Conservation (phyloP, 2,113 vertebrate genomes). For the Ameiurus melas region DNA sequence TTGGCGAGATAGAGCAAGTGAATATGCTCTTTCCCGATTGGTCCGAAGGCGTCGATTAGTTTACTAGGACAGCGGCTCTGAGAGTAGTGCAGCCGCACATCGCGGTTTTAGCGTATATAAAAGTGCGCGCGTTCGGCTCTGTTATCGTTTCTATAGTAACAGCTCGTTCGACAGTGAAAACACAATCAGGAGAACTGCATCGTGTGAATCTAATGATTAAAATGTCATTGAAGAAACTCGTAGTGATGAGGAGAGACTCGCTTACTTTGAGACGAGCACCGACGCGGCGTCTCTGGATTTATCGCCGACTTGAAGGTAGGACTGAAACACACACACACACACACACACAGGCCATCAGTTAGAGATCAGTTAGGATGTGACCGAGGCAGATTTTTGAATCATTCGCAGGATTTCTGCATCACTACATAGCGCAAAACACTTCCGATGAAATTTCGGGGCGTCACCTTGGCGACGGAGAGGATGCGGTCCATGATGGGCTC, state of each 20-base stretch:
- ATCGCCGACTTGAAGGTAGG: slow-evolving; percentile 86
- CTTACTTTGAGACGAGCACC: slow-evolving; percentile 95
- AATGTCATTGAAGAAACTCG: background rate
- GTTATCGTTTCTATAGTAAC: background rate
- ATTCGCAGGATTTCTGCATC: background rate
- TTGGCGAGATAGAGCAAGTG: background rate
- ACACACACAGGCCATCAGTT: background rate
- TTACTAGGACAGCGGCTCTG: background rate
- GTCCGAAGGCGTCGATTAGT: background rate
- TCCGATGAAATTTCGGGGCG: background rate
- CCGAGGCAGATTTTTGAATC: background rate
- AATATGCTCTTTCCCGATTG: background rate
- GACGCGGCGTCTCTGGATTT: slow-evolving; percentile 87
- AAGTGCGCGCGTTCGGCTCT: background rate
- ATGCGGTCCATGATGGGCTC: slow-evolving; percentile 86
- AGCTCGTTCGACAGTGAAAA: background rate
- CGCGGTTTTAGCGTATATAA: background rate
- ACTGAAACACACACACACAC: slow-evolving; percentile 67
- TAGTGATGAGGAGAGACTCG: background rate
- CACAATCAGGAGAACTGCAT: background rate
- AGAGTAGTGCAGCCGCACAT: background rate
- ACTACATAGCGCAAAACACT: background rate
- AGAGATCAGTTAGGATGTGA: background rate
- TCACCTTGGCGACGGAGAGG: slow-evolving; percentile 83
- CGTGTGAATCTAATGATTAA: background rate